A percentile compares a stretch with the other conserved stretches of the same genome.
These are phyloP conservation scores for Lamellibrachia luymesi DNA, from an alignment of 1,140 invertebrate species.

Conservation along the genomic window DNA sequence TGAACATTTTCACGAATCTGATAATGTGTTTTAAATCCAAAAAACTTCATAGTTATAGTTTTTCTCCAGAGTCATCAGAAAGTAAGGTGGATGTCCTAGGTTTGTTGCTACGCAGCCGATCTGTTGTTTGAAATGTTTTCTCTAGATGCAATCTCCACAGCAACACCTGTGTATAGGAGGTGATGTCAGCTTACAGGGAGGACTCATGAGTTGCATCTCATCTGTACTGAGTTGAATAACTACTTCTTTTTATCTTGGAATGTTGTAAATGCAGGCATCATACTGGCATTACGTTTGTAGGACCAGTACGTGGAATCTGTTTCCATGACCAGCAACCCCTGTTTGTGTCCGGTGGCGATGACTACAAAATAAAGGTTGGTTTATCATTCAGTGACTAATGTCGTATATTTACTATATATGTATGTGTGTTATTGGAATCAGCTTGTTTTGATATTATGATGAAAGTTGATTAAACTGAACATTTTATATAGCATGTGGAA, in stretches of 20 bases:
- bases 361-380: constrained; percentile 96
- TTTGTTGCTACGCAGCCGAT: too few species aligned
- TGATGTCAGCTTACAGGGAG: too few species aligned
- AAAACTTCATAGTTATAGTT: too few species aligned
- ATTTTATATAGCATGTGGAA: neutral
- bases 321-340: constrained; percentile 98
- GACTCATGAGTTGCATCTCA: neutral
- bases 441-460: neutral
- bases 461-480: neutral
- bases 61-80: too few species aligned
- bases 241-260: neutral
- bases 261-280: too few species aligned
- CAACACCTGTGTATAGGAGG: too few species aligned
- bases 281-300: constrained; percentile 28
- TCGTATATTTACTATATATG: neutral
- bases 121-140: too few species aligned
- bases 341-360: constrained; percentile 98
- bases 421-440: neutral
- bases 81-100: too few species aligned
- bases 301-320: constrained; percentile 95
- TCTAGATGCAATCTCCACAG: too few species aligned
- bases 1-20: too few species aligned
- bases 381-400: neutral
- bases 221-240: neutral
- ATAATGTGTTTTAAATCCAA: too few species aligned